These are phyloP conservation scores for Xerus inauris DNA, from an alignment of 2,113 vertebrate species.

Conservation along the genomic window DNA sequence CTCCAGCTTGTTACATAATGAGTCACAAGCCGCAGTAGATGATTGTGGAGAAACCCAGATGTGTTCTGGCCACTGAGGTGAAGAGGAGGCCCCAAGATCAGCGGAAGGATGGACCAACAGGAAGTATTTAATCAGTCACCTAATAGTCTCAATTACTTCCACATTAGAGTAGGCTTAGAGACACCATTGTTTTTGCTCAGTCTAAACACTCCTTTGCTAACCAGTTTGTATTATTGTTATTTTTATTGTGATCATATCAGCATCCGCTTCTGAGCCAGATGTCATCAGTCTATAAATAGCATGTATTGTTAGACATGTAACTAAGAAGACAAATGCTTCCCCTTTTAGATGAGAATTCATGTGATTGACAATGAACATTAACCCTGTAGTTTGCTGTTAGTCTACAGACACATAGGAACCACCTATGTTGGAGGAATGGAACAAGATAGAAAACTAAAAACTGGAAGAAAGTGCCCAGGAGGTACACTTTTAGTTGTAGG, in stretches of 20 bases:
- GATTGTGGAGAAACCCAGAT: background rate
- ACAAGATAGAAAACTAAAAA: background rate
- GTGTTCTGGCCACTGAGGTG: background rate
- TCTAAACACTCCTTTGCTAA: background rate
- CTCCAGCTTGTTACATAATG: background rate
- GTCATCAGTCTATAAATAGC: slow-evolving; percentile 48
- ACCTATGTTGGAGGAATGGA: background rate
- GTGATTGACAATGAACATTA: background rate
- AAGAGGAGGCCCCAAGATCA: background rate
- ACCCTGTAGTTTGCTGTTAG: background rate
- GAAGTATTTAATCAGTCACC: background rate
- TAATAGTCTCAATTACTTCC: background rate
- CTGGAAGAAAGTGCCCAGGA: background rate
- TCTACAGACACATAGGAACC: background rate
- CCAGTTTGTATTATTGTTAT: background rate
- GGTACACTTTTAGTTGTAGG: slow-evolving; percentile 8
- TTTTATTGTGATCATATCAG: slow-evolving; percentile 40
- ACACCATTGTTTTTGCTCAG: background rate
- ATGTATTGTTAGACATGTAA: slow-evolving; percentile 27
- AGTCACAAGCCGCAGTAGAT: background rate
- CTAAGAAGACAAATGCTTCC: slow-evolving; percentile 22
- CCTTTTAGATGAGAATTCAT: slow-evolving; percentile 2
- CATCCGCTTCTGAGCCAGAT: slow-evolving; percentile 43
- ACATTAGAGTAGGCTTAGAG: background rate
- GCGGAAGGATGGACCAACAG: background rate